Evolutionary conservation across 2,888 invertebrate genomes (phyloP).

Genomic region (Itoplectis maculator): DNA sequence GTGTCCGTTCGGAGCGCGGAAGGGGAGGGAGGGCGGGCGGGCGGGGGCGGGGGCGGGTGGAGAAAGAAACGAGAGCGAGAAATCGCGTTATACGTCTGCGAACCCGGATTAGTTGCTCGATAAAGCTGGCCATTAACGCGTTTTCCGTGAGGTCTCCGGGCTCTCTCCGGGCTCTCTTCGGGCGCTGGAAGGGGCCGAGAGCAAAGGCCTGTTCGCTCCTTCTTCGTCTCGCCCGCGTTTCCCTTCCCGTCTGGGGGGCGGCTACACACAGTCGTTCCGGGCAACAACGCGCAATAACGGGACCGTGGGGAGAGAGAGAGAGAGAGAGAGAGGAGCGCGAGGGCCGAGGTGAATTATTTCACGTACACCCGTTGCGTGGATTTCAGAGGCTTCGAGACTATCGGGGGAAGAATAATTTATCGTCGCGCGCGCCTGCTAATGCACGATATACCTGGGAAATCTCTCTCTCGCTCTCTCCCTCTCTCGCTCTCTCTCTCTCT

Average conservation of each 20-base stretch:
- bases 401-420: constrained; percentile 39
- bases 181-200: not conserved
- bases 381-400: constrained; percentile 31
- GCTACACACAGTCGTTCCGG: constrained; percentile 25
- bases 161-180: not conserved
- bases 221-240: too few relatives aligned
- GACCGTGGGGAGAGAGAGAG: constrained; percentile 29
- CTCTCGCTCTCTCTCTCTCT: too few relatives aligned
- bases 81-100: constrained; percentile 43
- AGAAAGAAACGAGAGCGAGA: constrained; percentile 12
- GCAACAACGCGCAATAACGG: constrained; percentile 33
- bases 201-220: constrained; percentile 15
- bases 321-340: too few relatives aligned
- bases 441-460: constrained; percentile 7
- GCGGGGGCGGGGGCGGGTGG: not conserved
- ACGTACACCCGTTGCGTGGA: constrained; percentile 33
- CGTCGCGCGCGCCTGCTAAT: not conserved
- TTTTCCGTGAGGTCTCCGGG: constrained; percentile 56
- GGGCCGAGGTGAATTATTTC: constrained; percentile 33
- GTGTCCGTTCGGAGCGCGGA: constrained; percentile 10
- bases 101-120: constrained; percentile 65
- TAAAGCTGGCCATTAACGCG: constrained; percentile 73
- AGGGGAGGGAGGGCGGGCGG: not conserved
- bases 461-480: too few relatives aligned
- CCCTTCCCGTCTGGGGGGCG: constrained; percentile 3